phyloP scores from a whole-genome alignment of 2,797 vertebrate species.

The Melanotaenia trifasciata region DNA sequence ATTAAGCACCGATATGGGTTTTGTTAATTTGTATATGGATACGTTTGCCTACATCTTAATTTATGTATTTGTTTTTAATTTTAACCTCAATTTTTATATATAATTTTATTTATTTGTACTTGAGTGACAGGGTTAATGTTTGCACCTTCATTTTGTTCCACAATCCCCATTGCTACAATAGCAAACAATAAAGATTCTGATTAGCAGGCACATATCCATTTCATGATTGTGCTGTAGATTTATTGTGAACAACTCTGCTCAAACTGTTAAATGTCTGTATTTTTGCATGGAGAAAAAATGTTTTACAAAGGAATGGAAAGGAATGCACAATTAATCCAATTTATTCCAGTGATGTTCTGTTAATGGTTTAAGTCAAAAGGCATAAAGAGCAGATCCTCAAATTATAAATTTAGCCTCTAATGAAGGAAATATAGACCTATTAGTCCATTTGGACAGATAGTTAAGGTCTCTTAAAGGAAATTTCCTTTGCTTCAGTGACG shows the following conservation, averaged over 20 bases:
- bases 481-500: neutral
- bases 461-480: neutral
- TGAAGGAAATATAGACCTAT: no score
- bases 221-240: neutral
- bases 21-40: neutral
- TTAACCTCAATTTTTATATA: neutral
- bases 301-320: neutral
- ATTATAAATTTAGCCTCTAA: neutral
- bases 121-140: neutral
- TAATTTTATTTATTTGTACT: neutral
- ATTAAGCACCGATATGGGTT: neutral
- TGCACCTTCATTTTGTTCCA: neutral
- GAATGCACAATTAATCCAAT: neutral
- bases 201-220: neutral
- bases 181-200: neutral
- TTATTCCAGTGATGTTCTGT: neutral
- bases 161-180: no score
- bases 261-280: neutral
- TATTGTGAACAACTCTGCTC: neutral
- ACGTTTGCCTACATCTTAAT: no score
- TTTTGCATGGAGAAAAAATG: neutral
- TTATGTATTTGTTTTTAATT: neutral
- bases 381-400: neutral
- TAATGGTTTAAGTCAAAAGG: neutral
- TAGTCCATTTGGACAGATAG: neutral